Percentiles rank a stretch among this genome's conserved stretches.
phyloP scores from a whole-genome alignment of 2,797 vertebrate species.

The Scomberomorus guttatus region DNA sequence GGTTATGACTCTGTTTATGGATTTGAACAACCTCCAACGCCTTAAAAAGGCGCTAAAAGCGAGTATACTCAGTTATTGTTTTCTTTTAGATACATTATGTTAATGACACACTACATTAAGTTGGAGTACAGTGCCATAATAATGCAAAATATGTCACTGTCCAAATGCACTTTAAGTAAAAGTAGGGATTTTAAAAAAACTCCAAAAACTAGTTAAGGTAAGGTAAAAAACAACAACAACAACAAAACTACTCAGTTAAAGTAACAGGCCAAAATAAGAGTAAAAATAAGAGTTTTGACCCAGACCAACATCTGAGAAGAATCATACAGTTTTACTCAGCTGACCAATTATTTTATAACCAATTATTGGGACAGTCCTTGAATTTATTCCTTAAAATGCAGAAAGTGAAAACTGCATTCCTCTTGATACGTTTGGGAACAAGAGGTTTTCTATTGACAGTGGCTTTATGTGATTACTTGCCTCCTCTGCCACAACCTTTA shows the following conservation, averaged over 20 bases:
- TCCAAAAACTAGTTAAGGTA: background rate
- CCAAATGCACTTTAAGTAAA: background rate
- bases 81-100: background rate
- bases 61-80: background rate
- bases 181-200: background rate
- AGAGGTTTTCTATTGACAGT: background rate
- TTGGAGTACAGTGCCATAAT: background rate
- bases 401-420: background rate
- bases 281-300: too few species aligned
- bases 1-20: background rate
- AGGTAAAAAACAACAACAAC: too few species aligned
- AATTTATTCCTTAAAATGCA: background rate
- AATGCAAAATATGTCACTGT: background rate
- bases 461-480: background rate
- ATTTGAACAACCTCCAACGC: background rate
- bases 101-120: too few species aligned
- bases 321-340: background rate
- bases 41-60: background rate
- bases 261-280: background rate
- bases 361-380: background rate
- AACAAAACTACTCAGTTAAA: background rate
- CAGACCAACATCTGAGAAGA: background rate
- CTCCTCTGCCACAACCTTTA: background rate
- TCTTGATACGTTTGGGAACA: background rate
- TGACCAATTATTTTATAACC: background rate